Base-by-base conservation (phyloP, 2,888 invertebrate genomes). In the Gonocerus acuteangulatus region DNA sequence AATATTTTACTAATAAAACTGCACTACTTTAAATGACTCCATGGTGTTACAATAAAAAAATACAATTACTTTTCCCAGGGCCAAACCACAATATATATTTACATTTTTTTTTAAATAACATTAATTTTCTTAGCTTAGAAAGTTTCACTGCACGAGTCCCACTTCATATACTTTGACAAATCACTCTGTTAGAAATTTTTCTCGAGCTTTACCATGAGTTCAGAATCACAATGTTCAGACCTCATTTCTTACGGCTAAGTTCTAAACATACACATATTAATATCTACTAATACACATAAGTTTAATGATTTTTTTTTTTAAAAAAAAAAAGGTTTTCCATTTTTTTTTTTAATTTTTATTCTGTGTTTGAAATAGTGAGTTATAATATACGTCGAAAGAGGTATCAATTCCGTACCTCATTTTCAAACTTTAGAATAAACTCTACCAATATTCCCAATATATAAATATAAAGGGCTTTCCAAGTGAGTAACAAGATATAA, bases 151-250 rank as follows among this genome's bases (percentile, higher is more conserved):
- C 9, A 27, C 4, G 27, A 19, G 54, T 21, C 54, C 42, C 36
- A 42, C 42, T 54, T 22, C 21, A 54, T 19, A 22, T 18, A 39
- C 36, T 39, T 54, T 42, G 15, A 54, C 54, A 22, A 34, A 18
- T 34, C 54, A 42, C 39, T 54, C 54, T 54, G 54, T 54, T 54
- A 54, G 54, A 54, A 54, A 54, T 54, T 54, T 54, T 42, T 39
- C 54, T 27, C 54, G 54, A 54, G 54, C 54, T 54, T 54, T 54
- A 54, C 54, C 54, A 54, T 54, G 54, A 39, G 54, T 54, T 54
- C 54, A 54, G 54, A 54, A 54, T 54, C 54, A 54, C 54, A 42
- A 54, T 42, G 54, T 39, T 54, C 54, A 54, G 39, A 54, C 54
- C 54, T 54, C 54, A 54, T 54, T 39, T 54, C 54, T 54, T 54